Percentiles rank a stretch among this genome's conserved stretches.
Conservation (phyloP, 2,113 vertebrate genomes). For the Trachemys scripta region DNA sequence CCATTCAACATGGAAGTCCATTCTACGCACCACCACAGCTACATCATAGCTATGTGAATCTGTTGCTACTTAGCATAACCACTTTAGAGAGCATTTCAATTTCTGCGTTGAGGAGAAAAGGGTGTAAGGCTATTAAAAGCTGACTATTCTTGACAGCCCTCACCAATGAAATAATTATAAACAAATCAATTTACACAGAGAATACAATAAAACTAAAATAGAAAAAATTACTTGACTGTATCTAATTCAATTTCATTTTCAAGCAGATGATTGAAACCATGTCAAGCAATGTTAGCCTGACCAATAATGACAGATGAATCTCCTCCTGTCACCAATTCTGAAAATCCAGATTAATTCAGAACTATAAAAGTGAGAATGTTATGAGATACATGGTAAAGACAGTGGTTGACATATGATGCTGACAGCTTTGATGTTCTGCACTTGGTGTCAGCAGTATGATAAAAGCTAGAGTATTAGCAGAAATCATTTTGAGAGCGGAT, state of each 20-base stretch:
- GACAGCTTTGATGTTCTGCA: background rate
- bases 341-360: constrained; percentile 6
- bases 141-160: background rate
- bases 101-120: background rate
- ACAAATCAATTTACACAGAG: constrained; percentile 35
- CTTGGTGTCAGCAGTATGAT: background rate
- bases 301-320: background rate
- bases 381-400: background rate
- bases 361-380: background rate
- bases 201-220: constrained; percentile 21
- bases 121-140: background rate
- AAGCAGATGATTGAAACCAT: constrained; percentile 16
- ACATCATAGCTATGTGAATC: background rate
- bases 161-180: constrained; percentile 3
- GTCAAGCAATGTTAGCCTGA: background rate
- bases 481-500: background rate
- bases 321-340: background rate
- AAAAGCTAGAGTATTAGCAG: background rate
- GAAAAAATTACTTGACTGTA: background rate
- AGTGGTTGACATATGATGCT: background rate
- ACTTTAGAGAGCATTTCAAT: background rate
- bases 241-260: constrained; percentile 31
- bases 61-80: background rate
- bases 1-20: background rate
- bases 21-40: background rate